Conservation (phyloP, 2,888 invertebrate genomes). For the Morinoia aosen region DNA sequence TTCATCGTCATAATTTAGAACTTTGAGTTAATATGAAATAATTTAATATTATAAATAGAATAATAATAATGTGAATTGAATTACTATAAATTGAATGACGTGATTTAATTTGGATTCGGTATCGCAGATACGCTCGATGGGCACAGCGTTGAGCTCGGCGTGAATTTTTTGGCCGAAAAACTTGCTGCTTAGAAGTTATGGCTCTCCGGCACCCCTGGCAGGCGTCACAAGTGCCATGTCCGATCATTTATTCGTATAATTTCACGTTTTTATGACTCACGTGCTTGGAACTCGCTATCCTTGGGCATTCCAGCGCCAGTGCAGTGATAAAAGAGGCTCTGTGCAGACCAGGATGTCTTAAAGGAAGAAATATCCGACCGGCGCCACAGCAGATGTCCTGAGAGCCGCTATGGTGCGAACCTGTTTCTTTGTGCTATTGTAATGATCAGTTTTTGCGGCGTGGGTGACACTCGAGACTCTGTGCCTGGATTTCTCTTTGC, state of each 20-base stretch:
- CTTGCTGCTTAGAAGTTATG: neutral
- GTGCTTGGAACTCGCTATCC: constrained; percentile 12
- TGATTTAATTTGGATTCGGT: too few relatives aligned
- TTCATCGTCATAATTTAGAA: too few relatives aligned
- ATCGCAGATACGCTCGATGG: too few relatives aligned
- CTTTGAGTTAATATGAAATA: too few relatives aligned
- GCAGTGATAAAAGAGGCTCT: neutral
- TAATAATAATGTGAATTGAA: too few relatives aligned
- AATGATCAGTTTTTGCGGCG: constrained; percentile 15
- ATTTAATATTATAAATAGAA: too few relatives aligned
- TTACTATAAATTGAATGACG: too few relatives aligned
- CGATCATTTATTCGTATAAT: neutral
- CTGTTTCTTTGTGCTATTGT: constrained; percentile 32
- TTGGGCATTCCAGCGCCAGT: neutral
- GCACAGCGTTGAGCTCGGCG: neutral
- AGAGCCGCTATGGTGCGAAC: neutral
- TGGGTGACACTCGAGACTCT: constrained; percentile 2
- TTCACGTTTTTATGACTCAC: neutral
- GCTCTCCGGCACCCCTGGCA: neutral
- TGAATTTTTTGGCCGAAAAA: neutral
- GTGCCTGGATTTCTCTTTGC: neutral
- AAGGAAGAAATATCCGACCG: neutral
- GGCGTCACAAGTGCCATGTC: neutral
- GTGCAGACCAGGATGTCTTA: constrained; percentile 23
- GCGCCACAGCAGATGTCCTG: neutral